Conservation (phyloP, 1,140 invertebrate genomes). For the Drosophila paulistorum region DNA sequence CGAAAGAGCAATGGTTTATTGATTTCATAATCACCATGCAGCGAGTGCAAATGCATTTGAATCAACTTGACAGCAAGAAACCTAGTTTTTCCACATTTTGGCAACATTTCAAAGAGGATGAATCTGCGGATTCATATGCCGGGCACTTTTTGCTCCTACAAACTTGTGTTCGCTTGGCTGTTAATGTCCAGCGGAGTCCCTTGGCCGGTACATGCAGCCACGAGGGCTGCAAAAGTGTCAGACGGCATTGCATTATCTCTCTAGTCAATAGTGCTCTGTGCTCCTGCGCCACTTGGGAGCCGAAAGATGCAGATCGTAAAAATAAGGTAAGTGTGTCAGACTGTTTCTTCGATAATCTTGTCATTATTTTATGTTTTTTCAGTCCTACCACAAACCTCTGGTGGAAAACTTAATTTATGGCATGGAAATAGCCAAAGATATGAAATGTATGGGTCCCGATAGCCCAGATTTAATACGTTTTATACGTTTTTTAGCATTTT, state of each 20-base stretch:
- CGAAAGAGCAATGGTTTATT: slow-evolving; percentile 50
- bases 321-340: slow-evolving; percentile 27
- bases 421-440: slow-evolving; percentile 38
- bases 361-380: background rate
- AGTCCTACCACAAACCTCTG: slow-evolving; percentile 17
- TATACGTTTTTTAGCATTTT: slow-evolving; percentile 27
- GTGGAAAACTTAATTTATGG: slow-evolving; percentile 19
- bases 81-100: slow-evolving; percentile 47
- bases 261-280: slow-evolving; percentile 36
- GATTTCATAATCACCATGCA: slow-evolving; percentile 51
- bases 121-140: slow-evolving; percentile 25
- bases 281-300: slow-evolving; percentile 54
- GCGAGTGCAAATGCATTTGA: slow-evolving; percentile 43
- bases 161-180: slow-evolving; percentile 12
- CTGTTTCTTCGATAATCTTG: background rate
- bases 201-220: slow-evolving; percentile 30
- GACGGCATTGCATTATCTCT: slow-evolving; percentile 48
- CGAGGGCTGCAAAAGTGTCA: slow-evolving; percentile 33
- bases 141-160: slow-evolving; percentile 54
- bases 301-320: slow-evolving; percentile 3
- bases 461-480: slow-evolving; percentile 42
- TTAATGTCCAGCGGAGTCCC: slow-evolving; percentile 37
- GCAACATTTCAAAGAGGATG: slow-evolving; percentile 34
- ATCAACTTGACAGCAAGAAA: slow-evolving; percentile 35
- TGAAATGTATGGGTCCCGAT: slow-evolving; percentile 43